Conservation (phyloP, 2,113 vertebrate species). For the Chaetura pelagica region DNA sequence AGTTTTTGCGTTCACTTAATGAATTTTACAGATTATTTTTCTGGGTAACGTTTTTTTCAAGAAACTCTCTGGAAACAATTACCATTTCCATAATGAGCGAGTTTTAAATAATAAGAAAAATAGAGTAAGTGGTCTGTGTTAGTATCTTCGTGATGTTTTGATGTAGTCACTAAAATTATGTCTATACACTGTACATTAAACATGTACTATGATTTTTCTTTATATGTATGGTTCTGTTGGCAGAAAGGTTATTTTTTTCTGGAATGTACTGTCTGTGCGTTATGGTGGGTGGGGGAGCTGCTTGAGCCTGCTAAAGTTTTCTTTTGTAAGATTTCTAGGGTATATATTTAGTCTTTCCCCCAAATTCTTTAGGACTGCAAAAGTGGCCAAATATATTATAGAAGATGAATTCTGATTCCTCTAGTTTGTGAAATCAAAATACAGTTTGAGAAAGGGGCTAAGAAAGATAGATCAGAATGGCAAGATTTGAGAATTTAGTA, state of each 20-base stretch:
- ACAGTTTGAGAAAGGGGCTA: not conserved
- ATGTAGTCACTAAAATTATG: not conserved
- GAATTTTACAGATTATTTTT: not conserved
- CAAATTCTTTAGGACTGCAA: not conserved
- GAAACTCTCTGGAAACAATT: not conserved
- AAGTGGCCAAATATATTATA: not conserved
- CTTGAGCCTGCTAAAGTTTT: not conserved
- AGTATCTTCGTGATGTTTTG: not conserved
- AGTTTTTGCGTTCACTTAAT: not conserved
- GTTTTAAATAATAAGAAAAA: not conserved
- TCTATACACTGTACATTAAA: not conserved
- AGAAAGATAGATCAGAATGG: not conserved
- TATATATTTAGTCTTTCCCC: not conserved
- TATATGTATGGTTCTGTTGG: not conserved
- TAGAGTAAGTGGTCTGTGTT: not conserved
- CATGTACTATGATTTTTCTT: not conserved
- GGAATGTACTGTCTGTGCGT: not conserved
- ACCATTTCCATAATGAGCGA: not conserved
- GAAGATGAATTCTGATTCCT: not conserved
- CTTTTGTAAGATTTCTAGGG: not conserved
- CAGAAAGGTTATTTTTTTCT: not conserved
- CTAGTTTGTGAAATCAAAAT: not conserved
- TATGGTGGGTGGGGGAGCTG: not conserved
- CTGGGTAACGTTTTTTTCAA: not conserved
- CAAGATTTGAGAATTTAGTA: not conserved